Conservation (phyloP, 1,140 invertebrate species). For the Dinoponera quadriceps region DNA sequence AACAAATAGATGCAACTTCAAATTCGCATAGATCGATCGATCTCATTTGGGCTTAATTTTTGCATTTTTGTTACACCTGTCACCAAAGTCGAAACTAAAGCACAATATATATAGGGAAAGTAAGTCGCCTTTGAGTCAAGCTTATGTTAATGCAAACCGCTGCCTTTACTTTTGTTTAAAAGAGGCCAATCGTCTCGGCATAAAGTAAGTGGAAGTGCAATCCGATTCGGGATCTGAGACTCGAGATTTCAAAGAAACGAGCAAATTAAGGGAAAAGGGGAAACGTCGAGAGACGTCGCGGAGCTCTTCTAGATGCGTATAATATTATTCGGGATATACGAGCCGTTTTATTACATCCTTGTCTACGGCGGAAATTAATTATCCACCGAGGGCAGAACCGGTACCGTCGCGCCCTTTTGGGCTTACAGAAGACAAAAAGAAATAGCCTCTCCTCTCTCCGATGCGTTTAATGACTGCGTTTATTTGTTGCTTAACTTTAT, state of each 20-base stretch:
- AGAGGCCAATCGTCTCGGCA: background rate
- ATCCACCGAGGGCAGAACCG: conserved; percentile 26
- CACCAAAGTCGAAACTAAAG: background rate
- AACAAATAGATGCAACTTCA: background rate
- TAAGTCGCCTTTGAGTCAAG: background rate
- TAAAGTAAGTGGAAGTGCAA: background rate
- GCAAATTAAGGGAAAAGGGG: too few species aligned
- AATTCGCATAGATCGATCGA: background rate
- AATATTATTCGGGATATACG: background rate
- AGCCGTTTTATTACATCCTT: conserved; percentile 30
- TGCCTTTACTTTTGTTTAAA: conserved; percentile 5
- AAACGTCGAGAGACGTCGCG: background rate
- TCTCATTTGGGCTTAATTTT: too few species aligned
- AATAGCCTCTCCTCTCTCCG: too few species aligned
- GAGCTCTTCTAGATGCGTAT: background rate
- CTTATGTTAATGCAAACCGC: background rate
- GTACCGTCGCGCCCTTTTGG: conserved; percentile 1
- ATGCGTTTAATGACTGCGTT: too few species aligned
- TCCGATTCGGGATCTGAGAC: background rate
- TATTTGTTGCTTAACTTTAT: too few species aligned
- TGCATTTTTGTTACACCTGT: background rate
- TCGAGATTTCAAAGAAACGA: background rate
- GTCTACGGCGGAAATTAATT: conserved; percentile 46
- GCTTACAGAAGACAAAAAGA: background rate
- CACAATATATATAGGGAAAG: background rate